Base-by-base conservation (phyloP, 2,888 invertebrate genomes). In the Aleiodes alternator region DNA sequence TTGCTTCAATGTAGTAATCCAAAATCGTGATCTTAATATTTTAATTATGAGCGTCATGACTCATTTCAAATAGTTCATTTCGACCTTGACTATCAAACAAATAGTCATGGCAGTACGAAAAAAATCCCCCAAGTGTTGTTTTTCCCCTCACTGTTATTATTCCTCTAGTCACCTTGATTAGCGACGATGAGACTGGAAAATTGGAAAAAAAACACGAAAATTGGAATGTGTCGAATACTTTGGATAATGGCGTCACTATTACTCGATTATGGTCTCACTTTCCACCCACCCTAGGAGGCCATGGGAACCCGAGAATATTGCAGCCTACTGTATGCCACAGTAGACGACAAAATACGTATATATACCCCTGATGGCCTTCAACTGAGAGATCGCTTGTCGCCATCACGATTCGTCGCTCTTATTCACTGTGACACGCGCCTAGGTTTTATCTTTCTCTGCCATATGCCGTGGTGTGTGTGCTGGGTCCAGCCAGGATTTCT, bases 371-470 rank as follows among this genome's bases (percentile, higher is more conserved):
- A 53, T n/a, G 51, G 51, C 34, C 68, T 31, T 68, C 68, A 31
- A 12, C 51, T 29, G n/a, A 31, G 31, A 50, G 68, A 34, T 79
- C 81, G 79, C 80, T 80, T 80, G 79, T 82, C 81, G 81, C 82
- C 80, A 81, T 79, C 79, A 80, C 79, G 80, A 82, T 82, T 82
- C 77, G 81, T 81, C 83, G 80, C 77, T 80, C 80, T 80, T 80
- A 82, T 81, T 83, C 80, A 80, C 75, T 75, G 76, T 76, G 83
- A 82, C 83, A 83, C 85, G 83, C 84, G 83, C 78, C 76, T 79
- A 75, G 80, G 82, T 84, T 87, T 85, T 86, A 86, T 86, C 85
- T 87, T 82, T 79, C 81, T 82, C 80, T 79, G 81, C 83, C 84
- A 84, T 83, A 85, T 86, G 84, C 82, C 83, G 79, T 81, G 43